Evolutionary conservation across 2,113 vertebrate genomes (phyloP), one percentile per base, ranked within the genome.

Genomic region (Mastomys coucha): DNA sequence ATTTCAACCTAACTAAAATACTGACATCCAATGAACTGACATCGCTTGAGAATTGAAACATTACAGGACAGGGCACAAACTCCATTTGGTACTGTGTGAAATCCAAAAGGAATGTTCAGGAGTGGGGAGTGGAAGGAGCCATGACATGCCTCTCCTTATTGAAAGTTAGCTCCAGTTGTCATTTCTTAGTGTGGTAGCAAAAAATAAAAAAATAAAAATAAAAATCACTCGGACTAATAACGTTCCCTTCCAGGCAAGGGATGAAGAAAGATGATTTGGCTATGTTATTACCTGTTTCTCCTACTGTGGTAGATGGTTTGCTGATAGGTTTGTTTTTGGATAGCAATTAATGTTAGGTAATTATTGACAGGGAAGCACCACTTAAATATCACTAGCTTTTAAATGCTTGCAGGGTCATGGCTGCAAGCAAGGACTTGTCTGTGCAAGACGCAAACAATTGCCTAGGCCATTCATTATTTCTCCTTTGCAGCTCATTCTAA

Each of bases 241-340:
- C 2, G 22, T 69, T 88, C 69, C 90, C 67, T 82, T 69, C 67
- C 0, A 22, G 75, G 92, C 60, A 78, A 75, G 77, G 7, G 77
- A 58, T 0, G 5, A 91, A 70, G 77, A 91, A 87, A 3, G 88
- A 91, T 88, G 96, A 94, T 58, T 24, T 76, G 86, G 78, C 75
- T 93, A 20, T 84, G 42, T 95, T 24, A 76, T 84, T 39, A 36
- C 49, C 82, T n/a, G 0, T 63, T 20, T 88, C 65, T 92, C 58
- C 75, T 53, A 53, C 63, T 20, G 10, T 56, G 90, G 75, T 51
- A 6, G 93, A 36, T 5, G 31, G 39, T 75, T 93, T 89, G 90
- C 93, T 58, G 95, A 95, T 60, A 39, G 22, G 28, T 78, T 88
- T 51, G 24, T 81, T 96, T 86, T 42, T 75, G 88, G 76, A 45